Evolutionary conservation across 1,140 invertebrate species (phyloP).

Genomic region (Lysiphlebus fabarum): DNA sequence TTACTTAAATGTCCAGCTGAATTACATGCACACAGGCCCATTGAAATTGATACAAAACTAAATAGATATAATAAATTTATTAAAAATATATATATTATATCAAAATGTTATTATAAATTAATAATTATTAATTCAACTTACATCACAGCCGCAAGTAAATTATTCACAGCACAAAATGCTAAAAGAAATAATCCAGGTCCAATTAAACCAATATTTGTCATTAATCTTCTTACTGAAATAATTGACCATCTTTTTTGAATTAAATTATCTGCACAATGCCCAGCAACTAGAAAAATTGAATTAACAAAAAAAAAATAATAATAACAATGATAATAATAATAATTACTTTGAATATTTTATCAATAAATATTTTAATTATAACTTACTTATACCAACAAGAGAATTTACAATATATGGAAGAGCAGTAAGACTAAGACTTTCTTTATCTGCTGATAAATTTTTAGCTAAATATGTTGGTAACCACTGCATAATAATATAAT

Average conservation of each 20-base stretch:
- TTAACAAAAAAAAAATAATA: not conserved
- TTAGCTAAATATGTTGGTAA: conserved; percentile 72
- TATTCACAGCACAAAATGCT: conserved; percentile 72
- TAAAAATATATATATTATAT: not conserved
- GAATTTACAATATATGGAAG: conserved; percentile 78
- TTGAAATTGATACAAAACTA: conserved; percentile 73
- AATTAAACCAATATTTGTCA: conserved; percentile 74
- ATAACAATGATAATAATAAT: not conserved
- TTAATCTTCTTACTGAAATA: conserved; percentile 69
- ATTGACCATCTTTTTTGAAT: conserved; percentile 69
- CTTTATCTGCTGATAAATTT: conserved; percentile 67
- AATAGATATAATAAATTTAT: conserved; percentile 27
- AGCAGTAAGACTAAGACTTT: conserved; percentile 74
- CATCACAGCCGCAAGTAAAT: conserved; percentile 68
- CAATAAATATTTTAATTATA: not conserved
- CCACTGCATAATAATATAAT: conserved; percentile 84
- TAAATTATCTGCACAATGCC: conserved; percentile 71
- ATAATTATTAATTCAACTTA: conserved; percentile 47
- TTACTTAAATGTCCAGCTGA: conserved; percentile 78
- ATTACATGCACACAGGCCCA: conserved; percentile 76
- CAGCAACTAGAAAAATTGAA: conserved; percentile 53
- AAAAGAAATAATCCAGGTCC: conserved; percentile 72
- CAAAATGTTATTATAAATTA: not conserved
- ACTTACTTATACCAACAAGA: conserved; percentile 67
- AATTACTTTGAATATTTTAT: too few relatives aligned